A percentile compares a stretch with the other conserved stretches of the same genome.
Conservation (phyloP, 1,140 invertebrate genomes). For the Oryctes rhinoceros region DNA sequence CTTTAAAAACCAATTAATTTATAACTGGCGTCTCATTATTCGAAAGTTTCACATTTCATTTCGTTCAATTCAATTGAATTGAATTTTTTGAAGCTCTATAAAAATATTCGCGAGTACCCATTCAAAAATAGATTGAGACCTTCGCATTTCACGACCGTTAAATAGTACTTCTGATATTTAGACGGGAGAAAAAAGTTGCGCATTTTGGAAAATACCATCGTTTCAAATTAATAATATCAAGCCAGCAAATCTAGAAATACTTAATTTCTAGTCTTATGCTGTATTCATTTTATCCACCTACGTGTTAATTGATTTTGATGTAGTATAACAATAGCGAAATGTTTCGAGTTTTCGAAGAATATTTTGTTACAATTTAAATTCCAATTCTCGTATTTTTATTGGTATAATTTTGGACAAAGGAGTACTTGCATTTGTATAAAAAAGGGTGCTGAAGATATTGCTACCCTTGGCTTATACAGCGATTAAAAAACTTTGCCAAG, state of each 20-base stretch:
- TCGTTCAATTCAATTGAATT: not conserved
- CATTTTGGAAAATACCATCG: not conserved
- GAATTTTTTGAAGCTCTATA: not conserved
- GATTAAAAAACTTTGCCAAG: no score
- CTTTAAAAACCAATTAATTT: not conserved
- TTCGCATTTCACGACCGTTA: conserved; percentile 9
- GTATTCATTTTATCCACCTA: not conserved
- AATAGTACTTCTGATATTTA: conserved; percentile 16
- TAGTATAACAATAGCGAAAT: not conserved
- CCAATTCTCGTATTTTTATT: no score
- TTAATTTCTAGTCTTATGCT: not conserved
- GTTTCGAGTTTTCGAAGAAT: not conserved
- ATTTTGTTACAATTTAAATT: conserved; percentile 1
- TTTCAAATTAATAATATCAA: not conserved
- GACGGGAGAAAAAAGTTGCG: not conserved
- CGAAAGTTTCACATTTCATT: not conserved
- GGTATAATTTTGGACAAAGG: no score
- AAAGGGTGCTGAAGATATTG: no score
- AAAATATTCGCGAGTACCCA: conserved; percentile 17
- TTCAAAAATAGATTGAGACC: conserved; percentile 34
- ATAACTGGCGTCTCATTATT: not conserved
- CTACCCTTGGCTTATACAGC: no score
- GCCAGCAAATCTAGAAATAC: not conserved
- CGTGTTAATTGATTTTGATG: conserved; percentile 2
- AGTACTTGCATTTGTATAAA: no score